Evolutionary conservation across 2,113 vertebrate genomes (phyloP).

Genomic region (Nycticorax nycticorax): DNA sequence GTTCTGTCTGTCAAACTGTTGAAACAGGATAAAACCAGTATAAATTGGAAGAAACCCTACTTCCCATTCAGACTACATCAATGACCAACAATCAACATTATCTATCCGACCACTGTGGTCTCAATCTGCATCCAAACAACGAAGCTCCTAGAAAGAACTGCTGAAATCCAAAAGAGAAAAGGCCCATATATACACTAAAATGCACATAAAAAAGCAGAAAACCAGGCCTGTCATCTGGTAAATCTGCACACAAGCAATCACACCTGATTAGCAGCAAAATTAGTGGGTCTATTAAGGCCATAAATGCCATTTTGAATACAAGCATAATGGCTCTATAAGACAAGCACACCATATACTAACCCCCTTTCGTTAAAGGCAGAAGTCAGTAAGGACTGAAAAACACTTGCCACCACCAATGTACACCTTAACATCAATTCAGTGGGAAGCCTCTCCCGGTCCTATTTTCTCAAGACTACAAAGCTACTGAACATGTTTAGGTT

Average conservation of each 20-base stretch:
- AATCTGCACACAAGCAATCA: not conserved
- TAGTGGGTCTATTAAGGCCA: not conserved
- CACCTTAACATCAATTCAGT: not conserved
- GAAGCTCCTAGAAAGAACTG: not conserved
- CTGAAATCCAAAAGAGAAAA: not conserved
- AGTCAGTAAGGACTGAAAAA: not conserved
- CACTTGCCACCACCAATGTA: not conserved
- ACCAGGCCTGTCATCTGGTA: not conserved
- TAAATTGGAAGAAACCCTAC: not conserved
- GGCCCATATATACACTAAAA: not conserved
- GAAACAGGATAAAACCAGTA: not conserved
- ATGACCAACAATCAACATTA: not conserved
- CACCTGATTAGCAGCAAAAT: not conserved
- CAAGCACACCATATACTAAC: not conserved
- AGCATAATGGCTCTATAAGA: not conserved
- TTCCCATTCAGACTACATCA: not conserved
- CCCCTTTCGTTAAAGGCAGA: not conserved
- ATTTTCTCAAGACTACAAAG: not conserved
- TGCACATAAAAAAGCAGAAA: not conserved
- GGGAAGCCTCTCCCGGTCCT: not conserved
- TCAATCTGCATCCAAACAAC: not conserved
- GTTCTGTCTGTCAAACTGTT: not conserved
- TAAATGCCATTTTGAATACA: not conserved
- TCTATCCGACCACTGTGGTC: accelerated
- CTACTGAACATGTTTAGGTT: not conserved